Conservation (phyloP, 2,888 invertebrate species). For the Kuschelorhynchus macadamiae region DNA sequence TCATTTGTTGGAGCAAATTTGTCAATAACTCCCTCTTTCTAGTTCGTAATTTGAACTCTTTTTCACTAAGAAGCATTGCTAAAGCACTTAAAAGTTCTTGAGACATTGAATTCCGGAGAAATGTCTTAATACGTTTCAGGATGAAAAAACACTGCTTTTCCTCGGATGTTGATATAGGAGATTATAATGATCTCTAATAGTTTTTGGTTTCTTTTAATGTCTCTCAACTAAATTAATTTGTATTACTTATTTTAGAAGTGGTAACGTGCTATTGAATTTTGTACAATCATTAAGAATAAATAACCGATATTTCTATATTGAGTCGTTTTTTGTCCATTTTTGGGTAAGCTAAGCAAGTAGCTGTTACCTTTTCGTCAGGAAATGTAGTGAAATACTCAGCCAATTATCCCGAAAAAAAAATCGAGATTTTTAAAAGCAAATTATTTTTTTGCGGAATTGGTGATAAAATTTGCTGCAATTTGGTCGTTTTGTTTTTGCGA, state of each 20-base stretch:
- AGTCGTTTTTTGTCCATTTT: conserved; percentile 50
- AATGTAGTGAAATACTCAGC: conserved; percentile 20
- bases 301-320: conserved; percentile 51
- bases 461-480: too few relatives aligned
- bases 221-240: conserved; percentile 38
- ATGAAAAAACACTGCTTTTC: conserved; percentile 42
- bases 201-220: conserved; percentile 48
- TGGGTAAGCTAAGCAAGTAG: conserved; percentile 41
- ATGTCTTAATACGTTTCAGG: conserved; percentile 43
- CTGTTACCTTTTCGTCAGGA: conserved; percentile 45
- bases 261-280: conserved; percentile 25
- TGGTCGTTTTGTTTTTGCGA: too few relatives aligned
- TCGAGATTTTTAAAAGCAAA: too few relatives aligned
- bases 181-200: conserved; percentile 46
- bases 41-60: conserved; percentile 34
- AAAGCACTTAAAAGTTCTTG: conserved; percentile 33
- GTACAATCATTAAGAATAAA: conserved; percentile 55
- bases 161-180: conserved; percentile 47
- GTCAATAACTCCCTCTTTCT: conserved; percentile 37
- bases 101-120: conserved; percentile 4
- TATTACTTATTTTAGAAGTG: conserved; percentile 32
- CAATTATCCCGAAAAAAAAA: too few relatives aligned
- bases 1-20: conserved; percentile 33
- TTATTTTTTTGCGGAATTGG: too few relatives aligned
- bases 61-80: conserved; percentile 49